Evolutionary conservation across 2,888 invertebrate genomes (phyloP), one percentile per base, ranked within the genome.

Genomic region (Mamestra brassicae): DNA sequence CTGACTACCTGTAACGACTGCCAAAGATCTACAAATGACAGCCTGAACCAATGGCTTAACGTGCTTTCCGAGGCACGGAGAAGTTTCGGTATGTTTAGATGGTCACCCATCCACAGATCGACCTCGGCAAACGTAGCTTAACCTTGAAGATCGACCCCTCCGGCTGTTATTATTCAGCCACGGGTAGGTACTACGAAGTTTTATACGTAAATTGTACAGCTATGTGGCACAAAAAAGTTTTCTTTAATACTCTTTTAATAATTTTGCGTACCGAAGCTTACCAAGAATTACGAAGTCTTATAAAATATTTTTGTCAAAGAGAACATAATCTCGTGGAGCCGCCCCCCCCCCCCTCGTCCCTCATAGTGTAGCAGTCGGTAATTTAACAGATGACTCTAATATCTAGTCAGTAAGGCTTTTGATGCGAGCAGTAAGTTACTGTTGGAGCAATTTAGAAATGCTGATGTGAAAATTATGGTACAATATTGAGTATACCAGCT

Each of bases 281-380:
- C 63, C n/a, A 34, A 50, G 42, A 38, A 73, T 79, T 73, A 79
- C 45, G 17, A 42, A 67, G 63, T 42, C 34, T 58, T 63, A 36
- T 36, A 60, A 71, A 78, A 65, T 57, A 15, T 63, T 57, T 78
- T 78, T 52, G 58, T 63, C 52, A 67, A 78, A 58, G 63, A 45
- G 47, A 74, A 79, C 55, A 55, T 50, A n/a, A 42, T 67, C 64
- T 67, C 47, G 6, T 34, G 54, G 42, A 52, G 34, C 36, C 13
- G 17, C 26, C 26, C 26, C 26, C 26, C 26, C 26, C 26, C 2
- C 36, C 10, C 26, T 34, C 26, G 26, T 1, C 36, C 10, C 26
- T 34, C 26, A 17, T 15, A 45, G 34, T 60, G 50, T 54, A 54
- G 7, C 47, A 62, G 58, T 34, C 26, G 15, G 47, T 15, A 50